Evolutionary conservation across 2,888 invertebrate genomes (phyloP), one percentile per base, ranked within the genome.

Genomic region (Drosophila subquinaria): DNA sequence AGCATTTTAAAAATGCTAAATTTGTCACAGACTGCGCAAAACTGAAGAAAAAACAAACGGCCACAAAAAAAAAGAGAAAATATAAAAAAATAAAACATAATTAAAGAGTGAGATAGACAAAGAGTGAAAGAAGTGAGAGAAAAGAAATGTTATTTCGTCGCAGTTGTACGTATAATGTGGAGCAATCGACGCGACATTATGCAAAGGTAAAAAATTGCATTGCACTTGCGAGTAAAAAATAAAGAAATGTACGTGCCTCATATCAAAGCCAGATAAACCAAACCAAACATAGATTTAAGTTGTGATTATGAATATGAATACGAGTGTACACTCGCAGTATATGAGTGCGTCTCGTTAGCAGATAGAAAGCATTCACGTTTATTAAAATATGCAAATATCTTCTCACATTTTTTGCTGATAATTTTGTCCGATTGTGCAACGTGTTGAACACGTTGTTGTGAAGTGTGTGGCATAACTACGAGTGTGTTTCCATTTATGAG

Each of bases 401-500:
- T 45, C n/a, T 8, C 15, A 42, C 13, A 42, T 38, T 17, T 27
- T 20, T 92, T 93, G 5, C 27, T 27, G 43, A 45, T 57, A 56
- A 20, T 56, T 15, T 23, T 13, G 1, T 94, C 93, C 1, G 95
- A 95, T 30, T 95, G 92, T 0, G 94, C 94, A 94, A 93, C 15
- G 94, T 38, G 38, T 38, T 38, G n/a, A 94, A 93, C 93, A 94
- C 93, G 77, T 94, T 93, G 93, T 30, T 94, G 91, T 92, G 94
- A 92, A 9, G 94, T 93, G 91, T 94, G 94, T 94, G 36, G 17
- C 65, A 56, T 50, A 45, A 36, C 36, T 15, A 35, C 6, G 13
- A 51, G 35, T 51, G 51, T 55, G 11, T 23, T 47, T 42, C 5
- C 36, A 47, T 52, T 45, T 27, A 30, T 23, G 36, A 35, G 13